These are phyloP conservation scores for Pemphigus obesinymphae DNA, from an alignment of 1,140 invertebrate species.

Conservation along the genomic window DNA sequence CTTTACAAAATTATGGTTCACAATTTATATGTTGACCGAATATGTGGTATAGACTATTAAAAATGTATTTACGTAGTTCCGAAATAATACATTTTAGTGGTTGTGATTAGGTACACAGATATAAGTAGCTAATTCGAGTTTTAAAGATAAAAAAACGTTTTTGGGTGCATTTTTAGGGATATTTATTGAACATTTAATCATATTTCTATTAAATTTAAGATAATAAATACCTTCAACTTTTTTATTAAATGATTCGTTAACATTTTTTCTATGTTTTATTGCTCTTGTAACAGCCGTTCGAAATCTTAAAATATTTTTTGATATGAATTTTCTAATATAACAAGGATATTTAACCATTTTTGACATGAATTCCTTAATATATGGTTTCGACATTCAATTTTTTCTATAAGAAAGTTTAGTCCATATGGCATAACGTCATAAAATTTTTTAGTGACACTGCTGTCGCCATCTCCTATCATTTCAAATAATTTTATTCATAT, in stretches of 20 bases:
- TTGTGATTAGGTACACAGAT: no score
- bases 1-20: no score
- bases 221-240: neutral
- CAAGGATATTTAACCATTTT: neutral
- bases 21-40: no score
- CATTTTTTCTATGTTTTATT: neutral
- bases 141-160: no score
- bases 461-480: neutral
- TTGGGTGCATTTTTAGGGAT: no score
- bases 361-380: neutral
- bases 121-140: no score
- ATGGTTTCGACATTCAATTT: slow-evolving; percentile 1
- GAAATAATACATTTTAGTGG: no score
- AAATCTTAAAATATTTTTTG: neutral
- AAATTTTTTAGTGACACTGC: slow-evolving; percentile 2
- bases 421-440: neutral
- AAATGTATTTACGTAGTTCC: no score
- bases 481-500: neutral
- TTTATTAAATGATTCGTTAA: neutral
- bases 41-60: no score
- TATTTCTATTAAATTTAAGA: neutral
- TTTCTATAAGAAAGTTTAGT: neutral
- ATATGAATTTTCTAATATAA: neutral
- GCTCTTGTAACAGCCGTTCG: neutral
- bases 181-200: neutral